phyloP scores from a whole-genome alignment of 2,797 vertebrate species.

The Melanogrammus aeglefinus region DNA sequence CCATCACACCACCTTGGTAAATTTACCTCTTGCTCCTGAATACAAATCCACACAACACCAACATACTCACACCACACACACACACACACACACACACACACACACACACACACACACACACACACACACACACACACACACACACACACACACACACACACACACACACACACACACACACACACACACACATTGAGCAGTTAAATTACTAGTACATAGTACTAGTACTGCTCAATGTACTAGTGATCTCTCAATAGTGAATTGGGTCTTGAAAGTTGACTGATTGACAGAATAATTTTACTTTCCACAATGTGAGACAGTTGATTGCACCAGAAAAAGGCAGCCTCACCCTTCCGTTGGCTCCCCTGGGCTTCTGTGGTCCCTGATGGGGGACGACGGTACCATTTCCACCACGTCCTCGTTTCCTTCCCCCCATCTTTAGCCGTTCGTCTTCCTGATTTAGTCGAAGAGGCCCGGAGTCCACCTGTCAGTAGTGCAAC shows the following conservation, averaged over 20 bases:
- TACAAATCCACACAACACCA: not conserved
- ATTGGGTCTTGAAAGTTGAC: not conserved
- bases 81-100: too few species aligned
- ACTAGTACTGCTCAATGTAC: too few species aligned
- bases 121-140: not conserved
- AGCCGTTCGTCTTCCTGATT: slow-evolving; percentile 20
- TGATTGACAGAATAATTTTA: not conserved
- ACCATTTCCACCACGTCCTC: slow-evolving; percentile 57
- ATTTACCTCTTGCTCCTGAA: not conserved
- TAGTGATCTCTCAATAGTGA: not conserved
- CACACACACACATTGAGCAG: not conserved
- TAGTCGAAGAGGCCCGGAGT: not conserved
- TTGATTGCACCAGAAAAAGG: not conserved
- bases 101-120: not conserved
- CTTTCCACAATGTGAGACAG: not conserved
- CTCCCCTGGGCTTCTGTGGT: slow-evolving; percentile 34
- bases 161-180: not conserved
- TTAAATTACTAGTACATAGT: not conserved
- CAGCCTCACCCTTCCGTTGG: slow-evolving; percentile 46
- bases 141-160: not conserved
- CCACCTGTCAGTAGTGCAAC: not conserved
- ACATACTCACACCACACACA: not conserved
- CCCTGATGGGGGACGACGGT: slow-evolving; percentile 45
- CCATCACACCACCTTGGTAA: not conserved
- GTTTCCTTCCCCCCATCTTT: slow-evolving; percentile 70